Evolutionary conservation across 2,797 vertebrate species (phyloP).

Genomic region (Moxostoma hubbsi): DNA sequence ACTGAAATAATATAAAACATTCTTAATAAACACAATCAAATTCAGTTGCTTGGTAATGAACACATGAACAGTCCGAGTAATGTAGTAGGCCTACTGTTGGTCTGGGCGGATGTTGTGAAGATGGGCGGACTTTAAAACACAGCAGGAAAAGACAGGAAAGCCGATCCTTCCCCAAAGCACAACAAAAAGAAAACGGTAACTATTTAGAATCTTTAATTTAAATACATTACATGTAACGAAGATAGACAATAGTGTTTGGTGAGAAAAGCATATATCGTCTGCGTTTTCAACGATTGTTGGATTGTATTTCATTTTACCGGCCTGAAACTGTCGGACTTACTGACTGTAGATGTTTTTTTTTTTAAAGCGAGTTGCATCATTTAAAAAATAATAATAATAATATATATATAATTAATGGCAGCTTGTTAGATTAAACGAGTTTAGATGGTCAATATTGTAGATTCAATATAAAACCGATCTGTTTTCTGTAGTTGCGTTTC

Average conservation of each 20-base stretch:
- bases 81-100: too few relatives aligned
- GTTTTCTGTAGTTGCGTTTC: background rate
- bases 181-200: slow-evolving; percentile 41
- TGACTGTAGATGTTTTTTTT: slow-evolving; percentile 10
- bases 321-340: slow-evolving; percentile 5
- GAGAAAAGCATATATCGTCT: background rate
- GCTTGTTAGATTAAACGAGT: background rate
- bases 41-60: too few relatives aligned
- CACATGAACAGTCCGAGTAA: background rate
- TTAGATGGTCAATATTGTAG: background rate
- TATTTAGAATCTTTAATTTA: background rate
- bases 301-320: background rate
- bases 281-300: background rate
- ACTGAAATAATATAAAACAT: too few relatives aligned
- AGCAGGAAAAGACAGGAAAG: slow-evolving; percentile 40
- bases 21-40: too few relatives aligned
- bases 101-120: slow-evolving; percentile 36
- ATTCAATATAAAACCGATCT: background rate
- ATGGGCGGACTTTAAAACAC: slow-evolving; percentile 46
- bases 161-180: slow-evolving; percentile 10
- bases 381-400: background rate
- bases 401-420: background rate
- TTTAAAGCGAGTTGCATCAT: background rate
- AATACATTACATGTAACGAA: background rate
- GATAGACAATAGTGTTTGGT: background rate